These are phyloP conservation scores for Grallaria varia DNA, from an alignment of 2,113 vertebrate genomes.

Conservation along the genomic window DNA sequence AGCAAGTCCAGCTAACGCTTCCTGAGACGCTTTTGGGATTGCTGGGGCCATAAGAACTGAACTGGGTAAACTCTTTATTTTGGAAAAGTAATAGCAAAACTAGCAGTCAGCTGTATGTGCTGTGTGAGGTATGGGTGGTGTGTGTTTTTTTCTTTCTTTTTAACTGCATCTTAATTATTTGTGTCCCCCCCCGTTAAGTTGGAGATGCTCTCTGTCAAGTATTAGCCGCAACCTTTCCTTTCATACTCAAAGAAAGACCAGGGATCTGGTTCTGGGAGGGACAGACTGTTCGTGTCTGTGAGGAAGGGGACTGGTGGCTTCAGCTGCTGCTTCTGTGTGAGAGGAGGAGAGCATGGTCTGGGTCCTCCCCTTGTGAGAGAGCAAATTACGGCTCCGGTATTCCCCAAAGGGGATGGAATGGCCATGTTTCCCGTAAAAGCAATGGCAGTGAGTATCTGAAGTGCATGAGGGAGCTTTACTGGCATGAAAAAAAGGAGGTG, in stretches of 20 bases:
- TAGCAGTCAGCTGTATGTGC: background rate
- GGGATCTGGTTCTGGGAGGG: background rate
- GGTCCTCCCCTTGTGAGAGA: background rate
- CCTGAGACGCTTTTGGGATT: background rate
- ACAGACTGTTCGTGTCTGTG: background rate
- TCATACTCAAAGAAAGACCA: background rate
- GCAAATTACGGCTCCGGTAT: background rate
- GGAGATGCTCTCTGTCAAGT: background rate
- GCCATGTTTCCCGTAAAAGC: background rate
- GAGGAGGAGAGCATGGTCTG: background rate
- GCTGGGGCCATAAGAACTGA: background rate
- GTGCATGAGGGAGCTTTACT: background rate
- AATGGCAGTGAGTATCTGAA: background rate
- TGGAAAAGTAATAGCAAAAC: background rate
- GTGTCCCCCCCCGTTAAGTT: background rate
- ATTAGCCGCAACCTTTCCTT: background rate
- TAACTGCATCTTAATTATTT: background rate
- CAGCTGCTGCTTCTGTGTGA: background rate
- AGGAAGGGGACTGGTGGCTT: background rate
- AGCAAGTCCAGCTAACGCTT: background rate
- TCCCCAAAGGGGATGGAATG: background rate
- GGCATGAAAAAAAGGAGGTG: background rate
- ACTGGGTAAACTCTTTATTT: background rate
- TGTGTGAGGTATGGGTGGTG: fast-evolving
- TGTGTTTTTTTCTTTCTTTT: background rate